phyloP scores from a whole-genome alignment of 2,888 invertebrate species.

The Drosophila cognata region DNA sequence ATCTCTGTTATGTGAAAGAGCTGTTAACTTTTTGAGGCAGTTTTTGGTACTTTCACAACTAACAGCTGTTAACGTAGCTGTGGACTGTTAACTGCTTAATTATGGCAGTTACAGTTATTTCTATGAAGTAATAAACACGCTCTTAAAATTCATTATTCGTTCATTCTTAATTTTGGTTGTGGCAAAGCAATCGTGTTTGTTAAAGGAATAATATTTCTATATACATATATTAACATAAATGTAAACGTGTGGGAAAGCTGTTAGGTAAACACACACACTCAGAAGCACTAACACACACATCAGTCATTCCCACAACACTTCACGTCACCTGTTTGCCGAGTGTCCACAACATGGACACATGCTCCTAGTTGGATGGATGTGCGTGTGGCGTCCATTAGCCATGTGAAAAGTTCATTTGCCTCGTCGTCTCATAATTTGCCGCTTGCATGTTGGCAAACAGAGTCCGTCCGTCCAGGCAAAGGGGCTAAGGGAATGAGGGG shows the following conservation, averaged over 20 bases:
- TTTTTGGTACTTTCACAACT: neutral
- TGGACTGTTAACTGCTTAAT: neutral
- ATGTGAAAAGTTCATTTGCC: constrained; percentile 81
- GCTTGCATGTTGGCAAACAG: constrained; percentile 72
- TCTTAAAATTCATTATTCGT: neutral
- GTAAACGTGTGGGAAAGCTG: constrained; percentile 45
- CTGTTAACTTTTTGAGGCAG: neutral
- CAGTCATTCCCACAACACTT: constrained; percentile 1
- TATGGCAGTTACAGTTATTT: neutral
- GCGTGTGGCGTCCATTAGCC: constrained; percentile 68
- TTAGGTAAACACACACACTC: constrained; percentile 44
- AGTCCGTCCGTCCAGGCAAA: constrained; percentile 14
- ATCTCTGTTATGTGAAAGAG: neutral
- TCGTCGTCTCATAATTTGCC: constrained; percentile 76
- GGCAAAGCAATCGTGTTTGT: constrained; percentile 46
- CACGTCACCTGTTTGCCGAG: constrained; percentile 67
- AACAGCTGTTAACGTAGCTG: neutral
- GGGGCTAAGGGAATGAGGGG: neutral
- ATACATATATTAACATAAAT: constrained; percentile 54
- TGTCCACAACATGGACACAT: constrained; percentile 38
- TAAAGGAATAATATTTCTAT: constrained; percentile 40
- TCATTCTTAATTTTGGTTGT: neutral
- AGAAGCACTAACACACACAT: constrained; percentile 7
- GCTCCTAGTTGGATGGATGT: constrained; percentile 23
- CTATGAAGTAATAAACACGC: neutral